Base-by-base conservation (phyloP, 2,888 invertebrate species). In the Incurvaria masculella region DNA sequence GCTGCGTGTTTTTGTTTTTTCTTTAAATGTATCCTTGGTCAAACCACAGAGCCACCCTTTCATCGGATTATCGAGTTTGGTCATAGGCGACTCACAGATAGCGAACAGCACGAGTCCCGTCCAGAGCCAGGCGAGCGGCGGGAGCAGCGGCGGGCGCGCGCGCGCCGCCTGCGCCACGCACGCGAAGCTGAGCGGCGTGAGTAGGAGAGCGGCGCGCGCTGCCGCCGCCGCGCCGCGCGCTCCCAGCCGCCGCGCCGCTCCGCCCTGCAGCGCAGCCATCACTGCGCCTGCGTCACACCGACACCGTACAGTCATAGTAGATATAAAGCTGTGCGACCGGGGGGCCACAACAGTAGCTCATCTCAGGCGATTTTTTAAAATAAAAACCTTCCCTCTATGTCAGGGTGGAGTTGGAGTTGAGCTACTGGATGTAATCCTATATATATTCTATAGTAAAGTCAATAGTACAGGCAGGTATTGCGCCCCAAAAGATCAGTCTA, bases 181-280 rank as follows among this genome's bases (percentile, higher is more conserved):
- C 21, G 94, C 57, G 73, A 95, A 97, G 1, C 95, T 87, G 10
- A 92, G 90, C 47, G 97, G 88, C 43, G 96, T 89, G 19, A 95
- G 72, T 62, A 88, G 83, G 19, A 98, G 79, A 8, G 96, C 95
- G 55, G 81, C 72, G 45, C 87, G 76, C 3, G 91, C 90, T 41
- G 87, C 86, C 2, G 69, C 66, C 65, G 86, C 86, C 40, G 89
- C 91, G 57, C 85, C 84, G 44, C 86, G 80, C 20, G 87, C 79
- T 10, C 67, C 85, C 38, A 97, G 80, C 48, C 89, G 81, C 48
- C 97, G 82, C 0, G 95, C 93, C 62, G 91, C 93, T 2, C 89
- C 87, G 40, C 97, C 96, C 80, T 97, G 96, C 47, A 95, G 79
- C 42, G 88, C 56, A 16, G 95, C 91, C 98, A 99, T 99, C 49